These are phyloP conservation scores for Aromia moschata DNA, from an alignment of 2,888 invertebrate genomes.

Conservation along the genomic window DNA sequence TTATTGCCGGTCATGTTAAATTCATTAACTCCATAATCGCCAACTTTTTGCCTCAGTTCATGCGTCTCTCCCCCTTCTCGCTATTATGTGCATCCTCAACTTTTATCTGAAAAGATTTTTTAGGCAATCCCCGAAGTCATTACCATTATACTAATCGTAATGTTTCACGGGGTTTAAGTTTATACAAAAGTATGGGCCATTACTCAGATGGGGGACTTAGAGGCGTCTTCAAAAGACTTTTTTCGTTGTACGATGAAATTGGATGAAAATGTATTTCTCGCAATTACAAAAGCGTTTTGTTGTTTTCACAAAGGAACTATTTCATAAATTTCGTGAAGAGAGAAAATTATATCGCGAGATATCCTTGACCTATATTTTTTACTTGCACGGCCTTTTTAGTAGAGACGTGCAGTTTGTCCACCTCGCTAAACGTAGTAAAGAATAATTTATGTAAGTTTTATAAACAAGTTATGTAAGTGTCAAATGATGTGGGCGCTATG, in stretches of 20 bases:
- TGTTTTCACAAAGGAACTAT: neutral
- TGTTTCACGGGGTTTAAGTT: neutral
- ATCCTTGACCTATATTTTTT: too few species aligned
- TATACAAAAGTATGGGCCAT: neutral
- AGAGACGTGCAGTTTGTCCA: too few species aligned
- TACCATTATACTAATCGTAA: neutral
- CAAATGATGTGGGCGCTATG: too few species aligned
- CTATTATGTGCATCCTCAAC: neutral
- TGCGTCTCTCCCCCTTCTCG: neutral
- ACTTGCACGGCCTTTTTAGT: too few species aligned
- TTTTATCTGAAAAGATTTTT: neutral
- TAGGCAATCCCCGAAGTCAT: neutral
- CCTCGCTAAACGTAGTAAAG: too few species aligned
- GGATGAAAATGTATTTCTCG: too few species aligned
- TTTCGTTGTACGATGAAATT: neutral
- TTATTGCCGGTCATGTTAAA: neutral
- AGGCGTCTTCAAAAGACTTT: neutral
- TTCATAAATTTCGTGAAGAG: too few species aligned
- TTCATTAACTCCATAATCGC: neutral
- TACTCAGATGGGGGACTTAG: neutral
- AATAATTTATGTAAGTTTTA: too few species aligned
- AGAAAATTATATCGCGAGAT: too few species aligned
- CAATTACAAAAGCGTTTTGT: neutral
- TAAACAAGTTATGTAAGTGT: too few species aligned
- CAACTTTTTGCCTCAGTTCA: neutral